Conservation (phyloP, 53 echinoderm and acorn worm species). For the Glandiceps talaboti region DNA sequence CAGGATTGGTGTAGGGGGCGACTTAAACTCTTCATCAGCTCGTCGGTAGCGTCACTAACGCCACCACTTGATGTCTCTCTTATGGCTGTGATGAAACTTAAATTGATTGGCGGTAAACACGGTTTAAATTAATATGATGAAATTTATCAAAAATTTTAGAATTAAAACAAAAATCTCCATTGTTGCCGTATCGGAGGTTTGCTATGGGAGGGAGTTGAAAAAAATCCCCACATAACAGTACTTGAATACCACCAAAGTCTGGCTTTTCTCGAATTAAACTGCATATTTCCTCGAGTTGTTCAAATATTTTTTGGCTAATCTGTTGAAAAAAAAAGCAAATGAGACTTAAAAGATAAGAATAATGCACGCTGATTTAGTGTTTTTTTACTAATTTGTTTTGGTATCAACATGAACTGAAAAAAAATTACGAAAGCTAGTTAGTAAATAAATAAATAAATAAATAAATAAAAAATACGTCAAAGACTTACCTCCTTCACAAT, state of each 20-base stretch:
- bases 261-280: not conserved
- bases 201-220: not conserved
- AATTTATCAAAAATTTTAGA: not conserved
- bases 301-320: not conserved
- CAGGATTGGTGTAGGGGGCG: not conserved
- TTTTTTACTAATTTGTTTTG: too few relatives aligned
- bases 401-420: not conserved
- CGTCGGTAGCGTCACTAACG: not conserved
- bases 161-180: not conserved
- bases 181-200: not conserved
- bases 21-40: not conserved
- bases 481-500: too few relatives aligned
- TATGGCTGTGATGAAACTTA: not conserved
- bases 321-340: not conserved
- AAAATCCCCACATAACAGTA: not conserved
- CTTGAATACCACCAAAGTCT: not conserved
- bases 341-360: not conserved
- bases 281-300: not conserved
- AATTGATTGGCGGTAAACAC: not conserved
- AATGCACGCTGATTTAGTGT: not conserved
- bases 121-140: not conserved
- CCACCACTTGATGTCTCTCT: not conserved
- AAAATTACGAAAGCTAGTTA: not conserved
- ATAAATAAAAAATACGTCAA: not conserved
- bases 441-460: too few relatives aligned